Evolutionary conservation across 2,797 vertebrate genomes (phyloP), one percentile per base, ranked within the genome.

Genomic region (Delichon dasypus): DNA sequence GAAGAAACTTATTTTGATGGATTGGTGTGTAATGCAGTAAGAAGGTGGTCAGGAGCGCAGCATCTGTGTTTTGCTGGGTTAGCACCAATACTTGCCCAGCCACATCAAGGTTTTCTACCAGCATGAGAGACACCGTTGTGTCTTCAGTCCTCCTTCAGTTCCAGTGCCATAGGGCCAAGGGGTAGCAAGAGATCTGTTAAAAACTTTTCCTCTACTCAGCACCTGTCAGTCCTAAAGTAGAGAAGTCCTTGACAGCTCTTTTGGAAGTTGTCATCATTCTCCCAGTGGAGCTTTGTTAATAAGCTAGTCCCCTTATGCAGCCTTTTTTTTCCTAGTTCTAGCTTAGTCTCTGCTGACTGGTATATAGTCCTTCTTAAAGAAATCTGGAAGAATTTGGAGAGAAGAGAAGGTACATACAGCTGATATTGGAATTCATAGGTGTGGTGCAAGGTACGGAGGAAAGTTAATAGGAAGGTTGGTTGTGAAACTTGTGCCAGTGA

Each of bases 71-170:
- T 55, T 89, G 11, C 57, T 83, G 68, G 7, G 26, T 74, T 75
- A 77, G 16, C 45, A 86, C 13, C 34, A 50, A 21, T 15, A 50
- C 38, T 19, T 78, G 51, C 12, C n/a, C 66, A 64, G 45, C n/a
- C 75, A 17, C 1, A 3, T 11, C 16, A 54, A 85, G 32, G 7
- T 13, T 60, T 93, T 80, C 36, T 38, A 70, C 12, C 42, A 79
- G 16, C 3, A 3, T 11, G 32, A 16, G 18, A 55, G 60, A 29
- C 29, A 70, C 10, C 25, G 14, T 2, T 66, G 32, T 3, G 0
- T 45, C 61, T 85, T 64, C 54, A 54, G 29, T 57, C 27, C 16
- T 36, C 60, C 57, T 80, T 27, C 61, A 77, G 10, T 65, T 90
- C 16, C 34, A 15, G 5, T 70, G 65, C 75, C 9, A 3, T 7